Percentiles rank a stretch among this genome's conserved stretches.
These are phyloP conservation scores for Todiramphus saurophagus DNA, from an alignment of 2,113 vertebrate genomes.

Conservation along the genomic window DNA sequence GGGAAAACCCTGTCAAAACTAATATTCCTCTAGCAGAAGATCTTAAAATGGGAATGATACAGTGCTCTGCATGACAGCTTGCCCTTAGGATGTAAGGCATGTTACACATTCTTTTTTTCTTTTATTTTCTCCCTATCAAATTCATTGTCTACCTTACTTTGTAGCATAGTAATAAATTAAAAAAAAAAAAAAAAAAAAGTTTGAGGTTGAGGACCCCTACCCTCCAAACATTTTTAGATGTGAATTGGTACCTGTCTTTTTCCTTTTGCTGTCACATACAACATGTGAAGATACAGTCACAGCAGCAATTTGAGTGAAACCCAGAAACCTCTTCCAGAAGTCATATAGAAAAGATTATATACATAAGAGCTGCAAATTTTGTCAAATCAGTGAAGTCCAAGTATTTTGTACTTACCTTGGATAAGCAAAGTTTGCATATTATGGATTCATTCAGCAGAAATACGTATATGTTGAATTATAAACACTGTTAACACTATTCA, in stretches of 20 bases:
- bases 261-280: background rate
- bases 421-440: background rate
- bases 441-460: background rate
- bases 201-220: background rate
- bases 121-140: background rate
- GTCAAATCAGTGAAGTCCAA: background rate
- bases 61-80: background rate
- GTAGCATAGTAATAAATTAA: background rate
- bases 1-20: slow-evolving; percentile 23
- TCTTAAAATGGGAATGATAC: background rate
- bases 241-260: background rate
- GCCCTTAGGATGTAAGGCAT: background rate
- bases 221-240: background rate
- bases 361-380: background rate
- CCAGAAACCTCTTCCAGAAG: background rate
- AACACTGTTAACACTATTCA: background rate
- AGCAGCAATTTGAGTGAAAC: background rate
- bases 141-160: background rate
- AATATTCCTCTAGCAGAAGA: background rate
- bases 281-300: background rate
- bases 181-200: background rate
- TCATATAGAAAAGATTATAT: background rate
- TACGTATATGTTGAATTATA: background rate
- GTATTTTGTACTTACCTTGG: background rate
- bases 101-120: background rate